Base-by-base conservation (phyloP, 2,113 vertebrate genomes). In the Nothoprocta perdicaria region DNA sequence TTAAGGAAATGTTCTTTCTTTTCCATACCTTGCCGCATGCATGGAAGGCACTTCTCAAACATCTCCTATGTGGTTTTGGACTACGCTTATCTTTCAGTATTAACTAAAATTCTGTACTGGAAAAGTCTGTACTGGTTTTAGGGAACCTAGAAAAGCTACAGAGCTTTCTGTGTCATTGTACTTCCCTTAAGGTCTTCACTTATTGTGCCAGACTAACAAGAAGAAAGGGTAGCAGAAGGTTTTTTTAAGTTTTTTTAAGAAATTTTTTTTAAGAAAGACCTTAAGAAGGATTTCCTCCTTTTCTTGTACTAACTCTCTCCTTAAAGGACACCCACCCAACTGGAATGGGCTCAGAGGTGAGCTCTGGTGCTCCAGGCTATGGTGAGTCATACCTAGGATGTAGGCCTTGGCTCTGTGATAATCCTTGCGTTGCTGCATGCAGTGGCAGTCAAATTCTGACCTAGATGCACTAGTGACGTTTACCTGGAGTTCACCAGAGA, bases 371-470 rank as follows among this genome's bases (percentile, higher is more conserved):
- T 81, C 75, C 57, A 84, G 83, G 65, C 61, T 65, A 3, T n/a
- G 31, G 22, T 62, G 80, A 89, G 52, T 84, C 88, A 86, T 33
- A 15, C 0, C 1, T 84, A 35, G 43, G 78, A 52, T 62, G 17
- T 60, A 89, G 84, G 61, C 66, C 21, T 71, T 35, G 46, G 68
- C 83, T 91, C 1, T 1, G 68, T 80, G 92, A 67, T 89, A 89
- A 13, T 77, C 63, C 66, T 76, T 74, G 60, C 23, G 16, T 73
- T 91, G 65, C 14, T 72, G 80, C 19, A 38, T 78, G 73, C 85
- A 85, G 83, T 92, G 85, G 22, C 61, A 95, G 88, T 91, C 90
- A 90, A 89, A 95, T 95, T 89, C 83, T 88, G 92, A 91, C 95
- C 88, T 88, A 91, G 93, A 95, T 95, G 52, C 93, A 95, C 92